These are phyloP conservation scores for Trogon surrucura DNA, from an alignment of 2,113 vertebrate genomes.

Conservation along the genomic window DNA sequence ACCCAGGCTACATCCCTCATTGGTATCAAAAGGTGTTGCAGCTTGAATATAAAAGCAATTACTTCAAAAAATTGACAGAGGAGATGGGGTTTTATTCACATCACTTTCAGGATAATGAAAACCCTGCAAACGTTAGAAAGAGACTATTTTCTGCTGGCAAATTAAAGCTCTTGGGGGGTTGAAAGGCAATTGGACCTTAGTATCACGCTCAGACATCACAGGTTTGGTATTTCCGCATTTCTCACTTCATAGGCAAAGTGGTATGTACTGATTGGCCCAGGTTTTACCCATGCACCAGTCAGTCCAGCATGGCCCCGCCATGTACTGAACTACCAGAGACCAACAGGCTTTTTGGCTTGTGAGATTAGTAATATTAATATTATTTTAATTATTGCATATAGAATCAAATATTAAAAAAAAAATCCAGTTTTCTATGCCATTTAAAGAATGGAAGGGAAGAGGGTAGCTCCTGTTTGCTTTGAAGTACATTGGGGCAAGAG, in stretches of 20 bases:
- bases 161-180: constrained; percentile 39
- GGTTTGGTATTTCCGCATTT: background rate
- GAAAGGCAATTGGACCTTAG: background rate
- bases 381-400: background rate
- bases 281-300: background rate
- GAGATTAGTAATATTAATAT: background rate
- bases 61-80: constrained; percentile 11
- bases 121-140: background rate
- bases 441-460: background rate
- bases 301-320: background rate
- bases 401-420: background rate
- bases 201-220: background rate
- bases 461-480: background rate
- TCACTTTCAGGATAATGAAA: constrained; percentile 11
- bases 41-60: background rate
- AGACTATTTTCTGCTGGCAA: constrained; percentile 26
- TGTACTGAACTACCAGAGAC: background rate
- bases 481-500: background rate
- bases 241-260: background rate
- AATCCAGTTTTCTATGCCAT: background rate
- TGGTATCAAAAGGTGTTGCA: background rate
- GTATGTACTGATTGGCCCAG: background rate
- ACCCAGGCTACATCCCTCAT: background rate
- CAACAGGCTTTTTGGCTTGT: background rate
- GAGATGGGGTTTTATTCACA: background rate